phyloP scores from a whole-genome alignment of 2,113 vertebrate genomes.

The Camelus bactrianus region DNA sequence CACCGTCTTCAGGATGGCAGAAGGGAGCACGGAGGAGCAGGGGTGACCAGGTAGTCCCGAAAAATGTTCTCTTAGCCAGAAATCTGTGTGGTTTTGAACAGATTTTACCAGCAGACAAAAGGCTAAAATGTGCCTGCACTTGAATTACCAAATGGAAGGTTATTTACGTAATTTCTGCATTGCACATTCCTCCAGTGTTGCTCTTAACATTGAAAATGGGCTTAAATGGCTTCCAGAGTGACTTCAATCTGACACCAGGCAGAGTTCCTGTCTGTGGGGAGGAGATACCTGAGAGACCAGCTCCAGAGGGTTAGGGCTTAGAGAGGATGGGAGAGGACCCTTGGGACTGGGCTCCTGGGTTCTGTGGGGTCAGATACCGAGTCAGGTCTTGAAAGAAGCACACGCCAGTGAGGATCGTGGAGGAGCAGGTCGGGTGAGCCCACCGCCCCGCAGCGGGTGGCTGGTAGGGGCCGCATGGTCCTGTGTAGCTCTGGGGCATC shows the following conservation, averaged over 20 bases:
- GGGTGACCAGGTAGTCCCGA: not conserved
- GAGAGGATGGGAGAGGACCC: not conserved
- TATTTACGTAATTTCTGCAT: not conserved
- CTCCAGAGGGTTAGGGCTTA: not conserved
- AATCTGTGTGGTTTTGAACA: not conserved
- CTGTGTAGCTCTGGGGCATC: not conserved
- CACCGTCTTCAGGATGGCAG: rapidly evolving
- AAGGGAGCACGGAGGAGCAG: not conserved
- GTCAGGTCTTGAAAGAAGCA: not conserved
- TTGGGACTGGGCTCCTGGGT: not conserved
- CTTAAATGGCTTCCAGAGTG: not conserved
- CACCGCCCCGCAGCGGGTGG: rapidly evolving
- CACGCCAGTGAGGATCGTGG: not conserved
- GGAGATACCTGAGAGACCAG: not conserved
- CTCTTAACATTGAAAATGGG: not conserved
- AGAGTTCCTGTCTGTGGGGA: not conserved
- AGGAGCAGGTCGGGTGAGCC: not conserved
- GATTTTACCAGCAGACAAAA: slow-evolving; percentile 26
- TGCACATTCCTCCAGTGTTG: not conserved
- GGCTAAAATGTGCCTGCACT: not conserved
- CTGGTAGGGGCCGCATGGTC: not conserved
- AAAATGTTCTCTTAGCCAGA: not conserved
- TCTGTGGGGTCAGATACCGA: not conserved
- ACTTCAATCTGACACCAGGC: not conserved
- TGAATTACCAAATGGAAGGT: not conserved